phyloP scores from a whole-genome alignment of 2,797 vertebrate species.

The Muscicapa striata region DNA sequence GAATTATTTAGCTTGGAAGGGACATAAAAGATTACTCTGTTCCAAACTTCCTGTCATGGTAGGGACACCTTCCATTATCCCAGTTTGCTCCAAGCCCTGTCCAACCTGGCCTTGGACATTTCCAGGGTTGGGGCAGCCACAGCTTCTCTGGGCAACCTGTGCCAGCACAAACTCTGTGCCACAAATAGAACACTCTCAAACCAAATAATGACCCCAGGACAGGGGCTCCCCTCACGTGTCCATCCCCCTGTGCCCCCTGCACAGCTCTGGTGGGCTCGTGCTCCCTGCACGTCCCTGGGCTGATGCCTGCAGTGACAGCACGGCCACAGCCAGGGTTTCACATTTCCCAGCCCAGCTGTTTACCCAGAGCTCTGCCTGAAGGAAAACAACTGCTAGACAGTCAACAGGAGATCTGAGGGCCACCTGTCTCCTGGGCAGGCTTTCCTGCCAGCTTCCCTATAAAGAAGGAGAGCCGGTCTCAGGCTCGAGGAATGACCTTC shows the following conservation, averaged over 20 bases:
- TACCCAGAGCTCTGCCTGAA: not conserved
- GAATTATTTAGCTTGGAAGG: not conserved
- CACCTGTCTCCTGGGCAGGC: not conserved
- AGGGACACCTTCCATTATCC: not conserved
- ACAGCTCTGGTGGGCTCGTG: fast-evolving
- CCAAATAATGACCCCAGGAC: not conserved
- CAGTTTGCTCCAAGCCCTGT: not conserved
- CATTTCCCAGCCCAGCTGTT: constrained; percentile 20
- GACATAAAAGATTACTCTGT: not conserved
- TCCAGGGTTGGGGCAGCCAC: not conserved
- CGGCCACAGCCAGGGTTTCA: not conserved
- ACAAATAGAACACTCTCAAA: not conserved
- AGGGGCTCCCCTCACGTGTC: not conserved
- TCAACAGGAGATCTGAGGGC: not conserved
- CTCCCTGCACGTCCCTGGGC: fast-evolving
- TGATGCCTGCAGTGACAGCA: fast-evolving
- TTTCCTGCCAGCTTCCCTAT: not conserved
- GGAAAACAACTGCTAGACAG: constrained; percentile 25
- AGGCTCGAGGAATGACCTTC: not conserved
- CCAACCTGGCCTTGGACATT: not conserved
- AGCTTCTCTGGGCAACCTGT: not conserved
- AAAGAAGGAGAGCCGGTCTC: not conserved
- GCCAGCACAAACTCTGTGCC: not conserved
- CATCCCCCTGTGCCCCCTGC: not conserved
- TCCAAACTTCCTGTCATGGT: not conserved